Base-by-base conservation (phyloP, 2,797 vertebrate species). In the Rhincodon typus region DNA sequence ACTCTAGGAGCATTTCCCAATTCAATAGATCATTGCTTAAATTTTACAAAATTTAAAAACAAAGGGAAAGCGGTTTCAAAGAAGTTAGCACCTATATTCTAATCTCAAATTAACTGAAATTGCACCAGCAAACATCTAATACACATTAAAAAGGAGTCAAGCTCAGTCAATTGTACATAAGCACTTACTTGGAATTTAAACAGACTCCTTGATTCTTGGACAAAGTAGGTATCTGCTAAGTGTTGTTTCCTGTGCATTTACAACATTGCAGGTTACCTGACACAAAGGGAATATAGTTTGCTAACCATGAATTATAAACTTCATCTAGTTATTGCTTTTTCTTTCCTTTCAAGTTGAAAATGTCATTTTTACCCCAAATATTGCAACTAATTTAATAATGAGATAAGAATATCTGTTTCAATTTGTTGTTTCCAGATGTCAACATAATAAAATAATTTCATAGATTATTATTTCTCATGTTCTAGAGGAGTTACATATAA, bases 331-430 rank as follows among this genome's bases (percentile, higher is more conserved):
- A 67, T 93, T 25, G 66, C 66, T 42, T 67, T n/a, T 93, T 93
- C 66, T 4, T 67, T 38, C n/a, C 34, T 67, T 67, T 93, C 66
- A 93, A 38, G 19, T 69, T 93, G 34, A 91, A 84, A 67, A 38
- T 42, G n/a, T 42, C 42, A 12, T 5, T 93, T 66, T 93, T 69
- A 67, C 30, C 15, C 30, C 62, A 57, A 90, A 90, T 93, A 93
- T 23, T 42, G 66, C 66, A 93, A 3, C n/a, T 93, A 50, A 57
- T 95, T 74, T 74, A 74, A 50, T 53, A 95, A 30, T 17, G 53
- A 27, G 69, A 94, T 57, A 77, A 95, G 27, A 17, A n/a, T 70
- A 95, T 74, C n/a, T 42, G 90, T 77, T 95, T 77, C n/a, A 46
- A 95, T 69, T 42, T 50, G 5, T 23, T 1, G 13, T 77, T 77